Conservation (phyloP, 1,140 invertebrate species). For the Trichogramma pretiosum region DNA sequence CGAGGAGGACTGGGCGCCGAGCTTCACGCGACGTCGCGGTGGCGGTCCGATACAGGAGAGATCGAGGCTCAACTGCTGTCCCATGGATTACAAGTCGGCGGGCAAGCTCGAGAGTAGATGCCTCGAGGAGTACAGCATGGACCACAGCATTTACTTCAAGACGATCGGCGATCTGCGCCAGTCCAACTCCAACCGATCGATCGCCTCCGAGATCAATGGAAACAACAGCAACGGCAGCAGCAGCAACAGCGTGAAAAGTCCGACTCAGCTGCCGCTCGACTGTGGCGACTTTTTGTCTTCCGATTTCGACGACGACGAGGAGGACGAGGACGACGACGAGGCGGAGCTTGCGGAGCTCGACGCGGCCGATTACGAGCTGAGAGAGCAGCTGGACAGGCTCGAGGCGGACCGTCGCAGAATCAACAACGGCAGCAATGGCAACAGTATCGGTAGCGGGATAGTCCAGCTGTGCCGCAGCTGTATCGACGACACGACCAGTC, state of each 20-base stretch:
- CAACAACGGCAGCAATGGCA: too few species aligned
- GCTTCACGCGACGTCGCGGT: neutral
- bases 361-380: neutral
- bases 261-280: constrained; percentile 13
- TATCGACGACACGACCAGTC: neutral
- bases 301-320: constrained; percentile 18
- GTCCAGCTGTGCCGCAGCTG: constrained; percentile 4
- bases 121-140: constrained; percentile 37
- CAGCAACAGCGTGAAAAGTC: neutral
- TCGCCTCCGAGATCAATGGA: neutral
- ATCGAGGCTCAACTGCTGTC: constrained; percentile 9
- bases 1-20: constrained; percentile 20
- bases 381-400: neutral
- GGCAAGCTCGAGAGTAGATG: constrained; percentile 35
- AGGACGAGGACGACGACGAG: neutral
- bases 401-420: neutral
- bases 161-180: constrained; percentile 36
- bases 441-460: too few species aligned
- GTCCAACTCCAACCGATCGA: constrained; percentile 7
- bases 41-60: neutral
- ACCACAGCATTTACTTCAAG: constrained; percentile 44
- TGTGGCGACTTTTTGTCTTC: constrained; percentile 19
- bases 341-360: constrained; percentile 1
- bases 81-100: constrained; percentile 37
- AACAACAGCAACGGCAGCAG: constrained; percentile 4